Percentiles rank a stretch among this genome's conserved stretches.
Evolutionary conservation across 2,797 vertebrate species (phyloP).

Genomic region (Melanotaenia maccullochi): DNA sequence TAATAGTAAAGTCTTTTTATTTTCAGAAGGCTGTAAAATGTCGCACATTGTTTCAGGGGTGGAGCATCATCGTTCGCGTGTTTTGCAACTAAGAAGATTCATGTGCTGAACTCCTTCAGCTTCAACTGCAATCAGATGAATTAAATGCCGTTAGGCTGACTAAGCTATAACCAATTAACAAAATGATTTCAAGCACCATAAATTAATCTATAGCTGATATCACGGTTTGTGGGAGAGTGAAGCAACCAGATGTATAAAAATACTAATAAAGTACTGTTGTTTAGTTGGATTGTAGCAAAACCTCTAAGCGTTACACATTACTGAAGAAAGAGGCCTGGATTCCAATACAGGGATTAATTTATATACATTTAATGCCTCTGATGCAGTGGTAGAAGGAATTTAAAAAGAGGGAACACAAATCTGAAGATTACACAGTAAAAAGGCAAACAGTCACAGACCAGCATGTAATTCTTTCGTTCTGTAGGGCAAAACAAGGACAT

Average conservation of each 20-base stretch:
- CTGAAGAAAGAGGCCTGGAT: slow-evolving; percentile 34
- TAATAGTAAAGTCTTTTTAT: slow-evolving; percentile 24
- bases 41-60: slow-evolving; percentile 16
- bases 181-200: slow-evolving; percentile 46
- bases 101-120: slow-evolving; percentile 17
- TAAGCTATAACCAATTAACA: slow-evolving; percentile 49
- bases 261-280: slow-evolving; percentile 52
- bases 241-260: slow-evolving; percentile 55
- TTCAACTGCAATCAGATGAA: slow-evolving; percentile 24
- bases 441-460: neutral
- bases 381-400: slow-evolving; percentile 1
- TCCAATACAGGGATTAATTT: slow-evolving; percentile 50
- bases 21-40: slow-evolving; percentile 11
- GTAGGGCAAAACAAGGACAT: neutral
- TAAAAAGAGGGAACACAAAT: neutral
- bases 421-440: neutral
- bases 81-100: slow-evolving; percentile 16
- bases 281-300: slow-evolving; percentile 61
- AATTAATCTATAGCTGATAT: slow-evolving; percentile 45
- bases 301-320: slow-evolving; percentile 53
- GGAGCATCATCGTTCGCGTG: slow-evolving; percentile 23
- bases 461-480: neutral
- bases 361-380: slow-evolving; percentile 17
- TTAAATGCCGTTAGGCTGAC: slow-evolving; percentile 37
- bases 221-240: slow-evolving; percentile 43